Conservation (phyloP, 2,113 vertebrate species). For the Sinocyclocheilus anshuiensis region DNA sequence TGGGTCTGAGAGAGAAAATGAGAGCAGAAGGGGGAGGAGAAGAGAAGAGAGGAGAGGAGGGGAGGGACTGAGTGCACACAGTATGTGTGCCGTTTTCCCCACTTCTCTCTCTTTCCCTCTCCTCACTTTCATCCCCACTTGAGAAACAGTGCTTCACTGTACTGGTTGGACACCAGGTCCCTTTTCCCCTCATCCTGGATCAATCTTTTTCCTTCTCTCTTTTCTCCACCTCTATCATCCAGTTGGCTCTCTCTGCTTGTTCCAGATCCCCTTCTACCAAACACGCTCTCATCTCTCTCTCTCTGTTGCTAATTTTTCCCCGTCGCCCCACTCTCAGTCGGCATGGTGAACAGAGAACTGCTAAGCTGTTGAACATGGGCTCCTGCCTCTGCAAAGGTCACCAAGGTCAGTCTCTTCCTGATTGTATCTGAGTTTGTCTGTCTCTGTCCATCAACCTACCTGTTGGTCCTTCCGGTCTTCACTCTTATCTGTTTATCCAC, state of each 20-base stretch:
- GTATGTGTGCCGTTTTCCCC: constrained; percentile 64
- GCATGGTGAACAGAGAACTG: constrained; percentile 80
- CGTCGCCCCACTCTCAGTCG: constrained; percentile 46
- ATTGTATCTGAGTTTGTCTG: constrained; percentile 53
- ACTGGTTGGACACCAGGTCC: constrained; percentile 35
- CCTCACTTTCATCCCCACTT: constrained; percentile 45
- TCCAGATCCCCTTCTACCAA: constrained; percentile 15
- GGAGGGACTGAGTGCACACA: constrained; percentile 61
- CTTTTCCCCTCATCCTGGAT: constrained; percentile 27
- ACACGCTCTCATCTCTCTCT: constrained; percentile 14
- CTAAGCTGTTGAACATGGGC: constrained; percentile 73
- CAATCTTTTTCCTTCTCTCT: not conserved
- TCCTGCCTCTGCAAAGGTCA: constrained; percentile 80
- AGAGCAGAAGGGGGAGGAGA: constrained; percentile 44
- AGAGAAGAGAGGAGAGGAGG: constrained; percentile 58
- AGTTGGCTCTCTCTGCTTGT: constrained; percentile 14
- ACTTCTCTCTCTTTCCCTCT: constrained; percentile 31
- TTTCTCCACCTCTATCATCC: constrained; percentile 9
- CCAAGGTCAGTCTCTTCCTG: constrained; percentile 77
- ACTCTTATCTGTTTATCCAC: not conserved
- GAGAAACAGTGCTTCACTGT: constrained; percentile 49
- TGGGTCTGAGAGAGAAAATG: constrained; percentile 34
- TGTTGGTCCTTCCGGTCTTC: constrained; percentile 11
- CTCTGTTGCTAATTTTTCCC: constrained; percentile 30
- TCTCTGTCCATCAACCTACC: constrained; percentile 29